phyloP scores from a whole-genome alignment of 1,140 invertebrate genomes.

The Brachionus paranguensis region DNA sequence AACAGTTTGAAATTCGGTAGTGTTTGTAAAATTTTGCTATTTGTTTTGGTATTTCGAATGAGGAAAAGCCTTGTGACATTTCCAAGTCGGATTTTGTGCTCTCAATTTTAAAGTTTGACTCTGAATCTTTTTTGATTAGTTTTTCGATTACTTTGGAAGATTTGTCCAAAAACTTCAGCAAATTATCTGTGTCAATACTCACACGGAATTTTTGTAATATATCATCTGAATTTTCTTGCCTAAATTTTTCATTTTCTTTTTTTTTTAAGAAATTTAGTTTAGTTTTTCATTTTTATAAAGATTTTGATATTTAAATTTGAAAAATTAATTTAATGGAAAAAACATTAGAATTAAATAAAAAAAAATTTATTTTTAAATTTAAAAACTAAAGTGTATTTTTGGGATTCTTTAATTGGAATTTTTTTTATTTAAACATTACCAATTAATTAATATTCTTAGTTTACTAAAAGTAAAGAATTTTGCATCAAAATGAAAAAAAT shows the following conservation, averaged over 20 bases:
- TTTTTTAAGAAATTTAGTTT: background rate
- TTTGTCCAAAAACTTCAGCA: background rate
- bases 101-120: background rate
- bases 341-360: background rate
- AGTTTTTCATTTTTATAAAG: background rate
- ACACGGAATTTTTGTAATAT: slow-evolving; percentile 32
- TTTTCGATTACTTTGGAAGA: slow-evolving; percentile 32
- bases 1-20: background rate
- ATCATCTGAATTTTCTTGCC: background rate
- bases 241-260: slow-evolving; percentile 30
- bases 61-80: background rate
- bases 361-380: no score
- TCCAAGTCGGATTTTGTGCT: background rate
- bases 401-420: no score
- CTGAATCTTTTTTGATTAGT: background rate
- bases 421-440: no score
- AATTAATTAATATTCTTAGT: no score
- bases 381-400: no score
- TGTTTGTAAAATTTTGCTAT: background rate
- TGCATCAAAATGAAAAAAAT: no score
- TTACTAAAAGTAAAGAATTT: no score
- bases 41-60: background rate
- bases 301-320: no score
- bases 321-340: no score
- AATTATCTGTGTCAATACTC: background rate